Conservation (phyloP, 1,140 invertebrate genomes). For the Zaprionus ghesquierei region DNA sequence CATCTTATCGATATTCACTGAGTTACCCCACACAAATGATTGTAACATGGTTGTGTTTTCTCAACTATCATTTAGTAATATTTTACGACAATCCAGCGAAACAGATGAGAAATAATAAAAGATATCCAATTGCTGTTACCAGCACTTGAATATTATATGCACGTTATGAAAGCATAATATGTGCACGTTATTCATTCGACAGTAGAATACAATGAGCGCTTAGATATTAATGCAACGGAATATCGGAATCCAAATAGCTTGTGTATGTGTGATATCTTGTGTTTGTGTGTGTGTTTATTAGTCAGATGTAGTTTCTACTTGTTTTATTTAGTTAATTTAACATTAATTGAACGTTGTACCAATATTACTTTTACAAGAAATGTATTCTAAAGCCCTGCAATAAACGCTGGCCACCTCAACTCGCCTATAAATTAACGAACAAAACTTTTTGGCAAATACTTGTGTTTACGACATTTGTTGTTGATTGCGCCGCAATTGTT, state of each 20-base stretch:
- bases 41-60: slow-evolving; percentile 21
- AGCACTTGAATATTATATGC: background rate
- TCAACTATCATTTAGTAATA: slow-evolving; percentile 8
- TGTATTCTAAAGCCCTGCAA: background rate
- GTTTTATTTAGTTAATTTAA: slow-evolving; percentile 20
- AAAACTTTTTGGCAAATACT: slow-evolving; percentile 24
- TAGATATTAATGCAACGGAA: slow-evolving; percentile 19
- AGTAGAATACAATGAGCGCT: slow-evolving; percentile 16
- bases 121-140: slow-evolving; percentile 2
- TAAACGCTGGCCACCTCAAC: background rate
- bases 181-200: slow-evolving; percentile 1
- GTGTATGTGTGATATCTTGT: slow-evolving; percentile 15
- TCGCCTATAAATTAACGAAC: background rate
- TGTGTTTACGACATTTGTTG: slow-evolving; percentile 8
- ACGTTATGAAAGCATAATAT: slow-evolving; percentile 12
- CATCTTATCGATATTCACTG: background rate
- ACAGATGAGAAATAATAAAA: slow-evolving; percentile 30
- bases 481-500: slow-evolving; percentile 29
- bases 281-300: slow-evolving; percentile 37
- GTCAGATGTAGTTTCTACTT: slow-evolving; percentile 28
- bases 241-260: slow-evolving; percentile 16
- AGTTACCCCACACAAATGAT: background rate
- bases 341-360: slow-evolving; percentile 6
- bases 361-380: background rate
- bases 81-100: slow-evolving; percentile 22